A percentile compares a stretch with the other conserved stretches of the same genome.
Evolutionary conservation across 2,797 vertebrate species (phyloP).

Genomic region (Mormyrops boulengeri): DNA sequence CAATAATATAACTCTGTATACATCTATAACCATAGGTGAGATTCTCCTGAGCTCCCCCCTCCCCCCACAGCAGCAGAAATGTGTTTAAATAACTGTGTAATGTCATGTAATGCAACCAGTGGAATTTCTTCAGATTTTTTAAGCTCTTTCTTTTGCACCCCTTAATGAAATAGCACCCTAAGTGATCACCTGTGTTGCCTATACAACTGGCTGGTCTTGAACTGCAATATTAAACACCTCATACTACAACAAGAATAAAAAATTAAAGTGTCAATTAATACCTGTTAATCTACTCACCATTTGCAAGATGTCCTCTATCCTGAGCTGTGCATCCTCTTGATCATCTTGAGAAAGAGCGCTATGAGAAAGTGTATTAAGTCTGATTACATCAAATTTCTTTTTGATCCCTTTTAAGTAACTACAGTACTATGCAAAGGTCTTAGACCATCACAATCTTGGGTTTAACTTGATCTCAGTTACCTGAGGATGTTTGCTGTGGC

Average conservation of each 20-base stretch:
- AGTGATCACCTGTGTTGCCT: background rate
- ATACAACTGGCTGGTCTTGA: background rate
- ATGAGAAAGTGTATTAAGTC: constrained; percentile 24
- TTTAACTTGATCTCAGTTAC: constrained; percentile 41
- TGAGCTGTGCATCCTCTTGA: constrained; percentile 83
- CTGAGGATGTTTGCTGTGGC: constrained; percentile 89
- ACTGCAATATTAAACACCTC: background rate
- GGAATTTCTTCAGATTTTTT: background rate
- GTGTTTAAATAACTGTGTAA: background rate
- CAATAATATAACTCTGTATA: background rate
- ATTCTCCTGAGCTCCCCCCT: background rate
- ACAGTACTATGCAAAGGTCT: background rate
- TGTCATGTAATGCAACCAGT: background rate
- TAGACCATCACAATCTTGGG: background rate
- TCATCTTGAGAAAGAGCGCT: constrained; percentile 92
- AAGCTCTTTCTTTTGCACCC: background rate
- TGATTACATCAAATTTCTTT: constrained; percentile 8
- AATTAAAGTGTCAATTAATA: background rate
- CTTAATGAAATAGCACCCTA: background rate
- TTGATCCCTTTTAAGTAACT: background rate
- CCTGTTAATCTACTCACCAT: constrained; percentile 64
- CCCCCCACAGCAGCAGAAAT: background rate
- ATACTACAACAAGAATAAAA: background rate
- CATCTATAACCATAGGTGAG: background rate
- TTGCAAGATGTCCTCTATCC: constrained; percentile 85